These are phyloP conservation scores for Phenganax marumi DNA, from an alignment of 92 coral and sea anemone species.

Conservation along the genomic window DNA sequence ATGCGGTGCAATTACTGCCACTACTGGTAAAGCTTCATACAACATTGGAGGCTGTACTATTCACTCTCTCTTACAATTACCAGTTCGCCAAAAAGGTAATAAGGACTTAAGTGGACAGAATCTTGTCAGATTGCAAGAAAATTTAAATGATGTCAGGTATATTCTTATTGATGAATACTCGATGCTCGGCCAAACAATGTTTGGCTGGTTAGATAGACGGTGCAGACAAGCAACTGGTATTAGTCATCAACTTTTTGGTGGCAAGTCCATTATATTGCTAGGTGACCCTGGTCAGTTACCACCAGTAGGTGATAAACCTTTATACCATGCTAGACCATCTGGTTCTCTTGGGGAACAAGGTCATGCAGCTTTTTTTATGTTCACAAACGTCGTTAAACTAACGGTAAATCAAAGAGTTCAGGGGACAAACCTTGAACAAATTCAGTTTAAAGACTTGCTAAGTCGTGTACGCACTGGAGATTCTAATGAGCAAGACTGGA, in stretches of 20 bases:
- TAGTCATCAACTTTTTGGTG: constrained; percentile 54
- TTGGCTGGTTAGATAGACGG: no score
- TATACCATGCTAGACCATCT: constrained; percentile 51
- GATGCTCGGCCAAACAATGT: no score
- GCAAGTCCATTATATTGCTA: constrained; percentile 52
- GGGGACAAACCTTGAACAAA: constrained; percentile 43
- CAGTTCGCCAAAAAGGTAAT: constrained; percentile 45
- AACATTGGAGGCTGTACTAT: constrained; percentile 51
- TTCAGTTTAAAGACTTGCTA: constrained; percentile 53
- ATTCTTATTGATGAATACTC: constrained; percentile 36
- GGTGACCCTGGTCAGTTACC: constrained; percentile 64
- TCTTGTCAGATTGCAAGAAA: constrained; percentile 52
- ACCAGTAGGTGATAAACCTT: constrained; percentile 50
- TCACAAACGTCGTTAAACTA: constrained; percentile 41
- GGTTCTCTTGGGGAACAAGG: constrained; percentile 45
- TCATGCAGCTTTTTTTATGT: constrained; percentile 53
- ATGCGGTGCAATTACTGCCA: constrained; percentile 53
- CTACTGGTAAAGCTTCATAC: constrained; percentile 58
- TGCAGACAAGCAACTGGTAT: constrained; percentile 28
- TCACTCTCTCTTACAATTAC: constrained; percentile 58
- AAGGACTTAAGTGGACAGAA: constrained; percentile 32
- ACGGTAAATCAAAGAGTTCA: constrained; percentile 62
- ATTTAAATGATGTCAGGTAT: constrained; percentile 45
- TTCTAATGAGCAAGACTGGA: constrained; percentile 59
- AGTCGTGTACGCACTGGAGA: constrained; percentile 61